Evolutionary conservation across 2,113 vertebrate species (phyloP).

Genomic region (Chamaetylas fuelleborni): DNA sequence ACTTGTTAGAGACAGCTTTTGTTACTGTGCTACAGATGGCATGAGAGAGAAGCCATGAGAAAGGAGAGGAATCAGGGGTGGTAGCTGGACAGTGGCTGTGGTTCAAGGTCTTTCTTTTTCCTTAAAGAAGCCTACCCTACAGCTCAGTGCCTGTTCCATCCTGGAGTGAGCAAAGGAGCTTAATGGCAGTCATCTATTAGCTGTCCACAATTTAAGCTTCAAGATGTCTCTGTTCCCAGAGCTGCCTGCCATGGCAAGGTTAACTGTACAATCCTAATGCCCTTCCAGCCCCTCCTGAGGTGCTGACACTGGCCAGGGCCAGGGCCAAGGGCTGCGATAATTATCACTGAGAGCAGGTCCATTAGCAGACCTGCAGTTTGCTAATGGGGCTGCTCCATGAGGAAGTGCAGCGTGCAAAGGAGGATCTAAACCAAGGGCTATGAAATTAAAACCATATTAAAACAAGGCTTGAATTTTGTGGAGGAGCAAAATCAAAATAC

Average conservation of each 20-base stretch:
- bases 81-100: neutral
- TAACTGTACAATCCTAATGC: constrained; percentile 67
- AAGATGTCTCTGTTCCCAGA: constrained; percentile 61
- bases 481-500: neutral
- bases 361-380: constrained; percentile 65
- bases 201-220: constrained; percentile 40
- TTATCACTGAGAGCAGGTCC: constrained; percentile 55
- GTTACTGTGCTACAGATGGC: constrained; percentile 17
- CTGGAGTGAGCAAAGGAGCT: constrained; percentile 51
- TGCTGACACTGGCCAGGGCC: constrained; percentile 34
- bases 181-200: constrained; percentile 78
- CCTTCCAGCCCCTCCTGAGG: constrained; percentile 38
- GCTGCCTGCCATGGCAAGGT: constrained; percentile 67
- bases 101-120: constrained; percentile 66
- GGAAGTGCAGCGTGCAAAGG: neutral
- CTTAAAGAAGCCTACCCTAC: constrained; percentile 8
- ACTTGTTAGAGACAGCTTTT: neutral
- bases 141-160: constrained; percentile 1
- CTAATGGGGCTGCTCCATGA: constrained; percentile 48
- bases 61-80: neutral
- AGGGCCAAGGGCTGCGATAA: constrained; percentile 46
- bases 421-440: constrained; percentile 40
- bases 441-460: constrained; percentile 28
- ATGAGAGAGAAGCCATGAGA: neutral
- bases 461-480: neutral